Conservation (phyloP, 1,140 invertebrate species). For the Hermatobates lingyangjiaoensis region DNA sequence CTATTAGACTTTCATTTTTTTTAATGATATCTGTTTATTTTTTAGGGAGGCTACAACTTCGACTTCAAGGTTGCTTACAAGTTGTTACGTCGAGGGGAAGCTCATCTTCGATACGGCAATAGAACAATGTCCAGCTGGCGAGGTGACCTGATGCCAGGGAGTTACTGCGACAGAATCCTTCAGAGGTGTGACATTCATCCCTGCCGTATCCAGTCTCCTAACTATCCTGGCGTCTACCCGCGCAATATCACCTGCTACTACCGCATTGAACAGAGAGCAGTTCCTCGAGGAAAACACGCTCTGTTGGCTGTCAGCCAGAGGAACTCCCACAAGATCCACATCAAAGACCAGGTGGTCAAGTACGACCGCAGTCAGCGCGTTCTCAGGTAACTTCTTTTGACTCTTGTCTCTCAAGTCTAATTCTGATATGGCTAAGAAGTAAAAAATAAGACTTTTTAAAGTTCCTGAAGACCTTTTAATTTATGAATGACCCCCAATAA, state of each 20-base stretch:
- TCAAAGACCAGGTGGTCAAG: slow-evolving; percentile 55
- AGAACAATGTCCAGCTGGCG: slow-evolving; percentile 44
- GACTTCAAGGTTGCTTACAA: slow-evolving; percentile 68
- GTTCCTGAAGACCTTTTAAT: too few relatives aligned
- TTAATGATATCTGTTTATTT: slow-evolving; percentile 15
- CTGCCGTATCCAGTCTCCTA: slow-evolving; percentile 61
- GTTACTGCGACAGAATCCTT: slow-evolving; percentile 58
- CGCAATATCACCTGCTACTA: slow-evolving; percentile 69
- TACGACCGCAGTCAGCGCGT: slow-evolving; percentile 54
- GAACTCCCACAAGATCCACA: slow-evolving; percentile 56
- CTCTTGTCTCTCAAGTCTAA: too few relatives aligned
- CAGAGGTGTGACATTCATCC: slow-evolving; percentile 40
- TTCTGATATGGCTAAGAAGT: too few relatives aligned
- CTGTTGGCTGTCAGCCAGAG: slow-evolving; percentile 50
- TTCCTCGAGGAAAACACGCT: slow-evolving; percentile 49
- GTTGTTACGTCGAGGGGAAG: slow-evolving; percentile 51
- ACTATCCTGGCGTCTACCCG: slow-evolving; percentile 70
- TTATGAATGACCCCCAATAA: not conserved
- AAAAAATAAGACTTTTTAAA: too few relatives aligned
- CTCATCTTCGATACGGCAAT: slow-evolving; percentile 55
- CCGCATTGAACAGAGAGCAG: slow-evolving; percentile 43
- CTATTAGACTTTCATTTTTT: not conserved
- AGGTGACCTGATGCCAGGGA: slow-evolving; percentile 44
- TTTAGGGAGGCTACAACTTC: slow-evolving; percentile 56
- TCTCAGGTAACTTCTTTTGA: slow-evolving; percentile 34